Evolutionary conservation across 2,888 invertebrate genomes (phyloP), one percentile per base, ranked within the genome.

Genomic region (Plagodis pulveraria): DNA sequence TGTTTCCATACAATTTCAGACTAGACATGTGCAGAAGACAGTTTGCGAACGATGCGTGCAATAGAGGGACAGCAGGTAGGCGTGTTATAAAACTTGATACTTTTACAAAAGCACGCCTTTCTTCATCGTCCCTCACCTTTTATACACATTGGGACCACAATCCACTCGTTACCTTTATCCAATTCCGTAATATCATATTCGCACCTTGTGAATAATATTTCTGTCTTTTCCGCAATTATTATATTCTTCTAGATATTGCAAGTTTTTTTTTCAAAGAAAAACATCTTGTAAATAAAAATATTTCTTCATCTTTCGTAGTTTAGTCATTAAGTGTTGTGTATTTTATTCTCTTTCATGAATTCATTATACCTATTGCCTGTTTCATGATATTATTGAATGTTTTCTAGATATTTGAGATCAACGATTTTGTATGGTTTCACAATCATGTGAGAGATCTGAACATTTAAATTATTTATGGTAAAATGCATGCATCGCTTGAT

Each of bases 1-100:
- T 91, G 83, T 94, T 94, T 92, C 92, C 94, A 86, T 94, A 86
- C 77, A 78, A 89, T 97, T 97, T 93, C 97, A 98, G 98, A 97
- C 97, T 98, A 96, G 98, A 98, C 96, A 98, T 98, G 98, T 98
- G 98, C 96, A 96, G 98, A 94, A 96, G 98, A 94, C 96, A 97
- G 94, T 96, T 96, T 94, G 96, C 97, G 91, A 96, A 96, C 95
- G 98, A 97, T 94, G 96, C 96, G 94, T 98, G 98, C 96, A 98
- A 98, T 96, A 96, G 98, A 95, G 98, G 98, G 94, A 98, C 98
- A 80, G 98, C 98, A 97, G 98, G 98, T 98, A 97, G 95, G 91
- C 89, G 91, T 91, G 91, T 89, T 82, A 82, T 80, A 77, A 78
- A 82, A 70, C 83, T 78, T 70, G 77, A 78, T 76, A 73, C 67